phyloP scores from a whole-genome alignment of 2,888 invertebrate species.

The Plagiodera versicolora region DNA sequence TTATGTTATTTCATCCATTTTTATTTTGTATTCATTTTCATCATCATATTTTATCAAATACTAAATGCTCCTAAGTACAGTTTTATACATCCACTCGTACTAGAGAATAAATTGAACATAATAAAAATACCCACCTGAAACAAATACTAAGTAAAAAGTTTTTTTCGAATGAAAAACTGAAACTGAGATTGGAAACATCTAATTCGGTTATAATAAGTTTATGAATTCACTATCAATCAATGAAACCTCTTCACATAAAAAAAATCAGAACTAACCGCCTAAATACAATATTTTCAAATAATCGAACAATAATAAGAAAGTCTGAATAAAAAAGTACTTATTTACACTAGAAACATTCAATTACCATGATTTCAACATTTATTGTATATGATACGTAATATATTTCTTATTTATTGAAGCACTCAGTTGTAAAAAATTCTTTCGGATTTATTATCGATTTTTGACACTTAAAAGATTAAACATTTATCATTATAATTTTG shows the following conservation, averaged over 20 bases:
- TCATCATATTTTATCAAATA: too few species aligned
- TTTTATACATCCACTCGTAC: too few species aligned
- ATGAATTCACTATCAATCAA: not conserved
- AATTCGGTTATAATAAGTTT: too few species aligned
- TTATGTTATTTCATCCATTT: too few species aligned
- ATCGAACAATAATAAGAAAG: slow-evolving; percentile 22
- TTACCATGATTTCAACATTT: slow-evolving; percentile 33
- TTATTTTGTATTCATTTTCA: too few species aligned
- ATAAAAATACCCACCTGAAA: too few species aligned
- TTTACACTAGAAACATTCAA: slow-evolving; percentile 35
- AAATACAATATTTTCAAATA: not conserved
- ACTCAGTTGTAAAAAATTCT: slow-evolving; percentile 29
- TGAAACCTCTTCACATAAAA: not conserved
- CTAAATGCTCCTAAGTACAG: too few species aligned
- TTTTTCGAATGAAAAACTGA: too few species aligned
- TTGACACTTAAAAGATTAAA: slow-evolving; percentile 26
- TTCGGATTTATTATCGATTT: slow-evolving; percentile 20
- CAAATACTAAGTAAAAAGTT: too few species aligned
- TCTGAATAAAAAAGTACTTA: slow-evolving; percentile 33
- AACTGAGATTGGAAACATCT: too few species aligned
- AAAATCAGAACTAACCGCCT: too few species aligned
- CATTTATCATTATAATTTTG: slow-evolving; percentile 25
- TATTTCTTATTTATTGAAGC: slow-evolving; percentile 32
- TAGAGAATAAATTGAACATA: too few species aligned
- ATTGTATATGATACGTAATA: slow-evolving; percentile 27